A percentile compares a stretch with the other conserved stretches of the same genome.
phyloP scores from a whole-genome alignment of 2,888 invertebrate genomes.

The Tetranychus truncatus region DNA sequence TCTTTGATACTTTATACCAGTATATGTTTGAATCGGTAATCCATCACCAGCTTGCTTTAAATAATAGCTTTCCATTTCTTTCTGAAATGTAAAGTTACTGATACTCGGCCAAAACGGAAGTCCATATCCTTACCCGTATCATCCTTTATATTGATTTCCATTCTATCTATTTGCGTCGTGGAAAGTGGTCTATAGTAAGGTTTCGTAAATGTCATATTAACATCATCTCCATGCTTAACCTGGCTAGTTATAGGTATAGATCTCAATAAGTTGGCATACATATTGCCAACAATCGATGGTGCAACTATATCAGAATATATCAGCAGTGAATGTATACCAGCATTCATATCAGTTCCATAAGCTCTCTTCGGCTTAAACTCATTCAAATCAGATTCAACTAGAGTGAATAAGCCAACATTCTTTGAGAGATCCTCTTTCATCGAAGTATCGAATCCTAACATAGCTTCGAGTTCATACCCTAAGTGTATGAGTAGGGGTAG shows the following conservation, averaged over 20 bases:
- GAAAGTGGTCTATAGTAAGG: slow-evolving; percentile 5
- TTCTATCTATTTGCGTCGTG: no score
- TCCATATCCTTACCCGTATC: no score
- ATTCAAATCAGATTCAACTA: no score
- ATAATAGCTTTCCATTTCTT: background rate
- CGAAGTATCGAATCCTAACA: background rate
- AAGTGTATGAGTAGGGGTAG: background rate
- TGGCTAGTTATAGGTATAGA: background rate
- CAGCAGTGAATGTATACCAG: slow-evolving; percentile 6
- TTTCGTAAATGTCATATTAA: background rate
- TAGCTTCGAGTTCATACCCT: background rate
- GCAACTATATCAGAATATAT: slow-evolving; percentile 12
- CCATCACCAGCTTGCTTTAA: slow-evolving; percentile 10
- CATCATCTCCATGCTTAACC: background rate
- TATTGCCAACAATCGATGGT: slow-evolving; percentile 8
- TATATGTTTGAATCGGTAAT: background rate
- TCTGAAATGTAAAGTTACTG: no score
- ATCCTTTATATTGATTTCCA: no score
- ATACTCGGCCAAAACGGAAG: no score
- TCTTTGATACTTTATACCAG: slow-evolving; percentile 14
- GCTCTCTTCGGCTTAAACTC: background rate
- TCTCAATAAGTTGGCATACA: background rate
- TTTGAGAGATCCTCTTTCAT: background rate
- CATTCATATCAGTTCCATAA: background rate
- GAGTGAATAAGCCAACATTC: no score